Evolutionary conservation across 2,888 invertebrate genomes (phyloP), one percentile per base, ranked within the genome.

Genomic region (Tanypteryx hageni): DNA sequence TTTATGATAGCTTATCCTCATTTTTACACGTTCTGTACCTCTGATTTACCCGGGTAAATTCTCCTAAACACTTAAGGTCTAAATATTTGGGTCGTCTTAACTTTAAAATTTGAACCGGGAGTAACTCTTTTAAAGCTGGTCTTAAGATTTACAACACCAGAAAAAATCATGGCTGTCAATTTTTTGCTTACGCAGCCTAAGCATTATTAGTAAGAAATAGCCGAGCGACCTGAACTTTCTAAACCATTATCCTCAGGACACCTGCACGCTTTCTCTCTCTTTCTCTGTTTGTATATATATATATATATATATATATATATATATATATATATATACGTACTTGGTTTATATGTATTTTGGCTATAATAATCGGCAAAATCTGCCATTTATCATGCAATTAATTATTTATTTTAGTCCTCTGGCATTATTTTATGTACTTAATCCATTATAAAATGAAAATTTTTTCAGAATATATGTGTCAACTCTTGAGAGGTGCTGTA

Each of bases 61-160:
- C 22, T 14, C 22, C 22, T 44, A 18, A 83, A 44, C 57, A 10
- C 83, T 83, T 44, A 76, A 13, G 83, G 83, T 18, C 18, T 83
- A 85, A 85, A 86, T 86, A 86, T 86, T 86, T 61, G 61, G 86
- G 61, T 86, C 61, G 31, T 59, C 59, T 61, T 13, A 31, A 31
- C 27, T 61, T 61, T 16, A 31, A 27, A 31, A 61, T 86, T 61
- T 22, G 58, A 61, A 10, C 31, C 61, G 27, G 61, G 16, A 27
- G 44, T 18, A 86, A 22, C 10, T 61, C 86, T 61, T 61, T 31
- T 61, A 10, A 61, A 9, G 9, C 61, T 14, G 16, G 85, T 10
- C 59, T 14, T 10, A 86, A 86, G 86, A 86, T 86, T 86, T 86
- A 86, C 61, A n/a, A 31, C 86, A 31, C 31, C 7, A 59, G 61